A percentile compares a stretch with the other conserved stretches of the same genome.
Evolutionary conservation across 1,140 invertebrate species (phyloP).

Genomic region (Augochlora pura): DNA sequence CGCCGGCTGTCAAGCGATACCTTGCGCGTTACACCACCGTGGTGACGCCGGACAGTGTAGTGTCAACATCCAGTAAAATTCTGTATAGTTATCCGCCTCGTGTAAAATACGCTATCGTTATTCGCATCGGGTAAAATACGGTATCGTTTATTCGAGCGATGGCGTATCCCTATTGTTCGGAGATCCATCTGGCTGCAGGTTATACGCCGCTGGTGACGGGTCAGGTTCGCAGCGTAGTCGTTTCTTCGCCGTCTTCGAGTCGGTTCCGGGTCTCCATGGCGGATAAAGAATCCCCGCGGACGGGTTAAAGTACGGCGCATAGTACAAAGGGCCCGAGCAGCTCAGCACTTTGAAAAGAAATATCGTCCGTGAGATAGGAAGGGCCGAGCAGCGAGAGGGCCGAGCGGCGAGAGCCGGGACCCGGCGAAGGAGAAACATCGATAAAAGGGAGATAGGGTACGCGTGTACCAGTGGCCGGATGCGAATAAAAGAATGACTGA

Average conservation of each 20-base stretch:
- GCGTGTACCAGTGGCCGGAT: constrained; percentile 32
- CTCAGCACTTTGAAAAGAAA: constrained; percentile 59
- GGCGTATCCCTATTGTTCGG: no score
- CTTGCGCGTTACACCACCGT: no score
- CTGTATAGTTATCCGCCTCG: no score
- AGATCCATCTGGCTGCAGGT: no score
- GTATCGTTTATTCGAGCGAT: no score
- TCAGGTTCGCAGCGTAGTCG: not conserved
- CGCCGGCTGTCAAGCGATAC: no score
- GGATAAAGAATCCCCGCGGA: constrained; percentile 56
- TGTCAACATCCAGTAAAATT: no score
- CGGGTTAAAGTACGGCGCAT: constrained; percentile 50
- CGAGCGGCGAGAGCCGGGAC: not conserved
- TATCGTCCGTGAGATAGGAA: constrained; percentile 52
- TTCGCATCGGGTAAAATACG: no score
- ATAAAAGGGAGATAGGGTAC: constrained; percentile 16
- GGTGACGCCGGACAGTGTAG: no score
- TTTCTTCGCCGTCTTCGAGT: constrained; percentile 22
- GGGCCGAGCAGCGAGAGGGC: not conserved
- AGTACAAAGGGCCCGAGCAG: constrained; percentile 54
- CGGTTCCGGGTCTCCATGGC: constrained; percentile 14
- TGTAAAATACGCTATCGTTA: no score
- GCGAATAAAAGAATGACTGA: constrained; percentile 48
- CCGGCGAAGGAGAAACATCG: constrained; percentile 24
- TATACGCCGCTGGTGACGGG: no score